phyloP scores from a whole-genome alignment of 2,888 invertebrate genomes.

The Heteropelma amictum region DNA sequence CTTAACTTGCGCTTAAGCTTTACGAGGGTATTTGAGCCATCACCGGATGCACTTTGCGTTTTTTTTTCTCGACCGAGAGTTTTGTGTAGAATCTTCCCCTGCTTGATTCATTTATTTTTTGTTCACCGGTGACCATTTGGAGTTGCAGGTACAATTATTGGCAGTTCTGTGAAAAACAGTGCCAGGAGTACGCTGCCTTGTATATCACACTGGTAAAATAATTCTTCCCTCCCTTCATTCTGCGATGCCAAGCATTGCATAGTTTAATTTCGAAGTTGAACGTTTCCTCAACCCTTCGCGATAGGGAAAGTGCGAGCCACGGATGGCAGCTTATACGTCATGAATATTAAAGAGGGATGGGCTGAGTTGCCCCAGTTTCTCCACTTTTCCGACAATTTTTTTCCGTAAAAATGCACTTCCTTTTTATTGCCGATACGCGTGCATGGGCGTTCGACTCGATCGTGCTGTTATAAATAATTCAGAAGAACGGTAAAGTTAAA shows the following conservation, averaged over 20 bases:
- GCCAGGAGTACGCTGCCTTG: background rate
- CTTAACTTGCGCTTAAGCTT: too few species aligned
- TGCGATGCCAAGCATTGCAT: background rate
- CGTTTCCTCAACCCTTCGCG: background rate
- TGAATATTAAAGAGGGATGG: conserved; percentile 9
- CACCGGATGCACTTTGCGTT: background rate
- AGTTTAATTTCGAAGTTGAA: background rate
- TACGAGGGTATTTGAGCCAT: conserved; percentile 1
- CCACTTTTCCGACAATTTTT: background rate
- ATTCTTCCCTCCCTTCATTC: background rate
- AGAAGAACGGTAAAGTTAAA: background rate
- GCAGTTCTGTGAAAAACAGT: background rate
- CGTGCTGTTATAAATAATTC: background rate
- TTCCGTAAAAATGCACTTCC: background rate
- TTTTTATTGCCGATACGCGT: background rate
- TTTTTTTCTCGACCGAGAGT: conserved; percentile 33
- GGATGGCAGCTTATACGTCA: background rate
- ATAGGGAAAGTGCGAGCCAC: too few species aligned
- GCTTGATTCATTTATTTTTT: conserved; percentile 32
- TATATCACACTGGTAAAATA: background rate
- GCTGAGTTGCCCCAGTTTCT: background rate
- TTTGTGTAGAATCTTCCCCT: background rate
- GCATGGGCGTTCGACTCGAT: background rate
- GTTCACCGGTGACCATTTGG: too few species aligned
- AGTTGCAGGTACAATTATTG: conserved; percentile 8